Conservation (phyloP, 2,888 invertebrate genomes). For the Acrobasis repandana region DNA sequence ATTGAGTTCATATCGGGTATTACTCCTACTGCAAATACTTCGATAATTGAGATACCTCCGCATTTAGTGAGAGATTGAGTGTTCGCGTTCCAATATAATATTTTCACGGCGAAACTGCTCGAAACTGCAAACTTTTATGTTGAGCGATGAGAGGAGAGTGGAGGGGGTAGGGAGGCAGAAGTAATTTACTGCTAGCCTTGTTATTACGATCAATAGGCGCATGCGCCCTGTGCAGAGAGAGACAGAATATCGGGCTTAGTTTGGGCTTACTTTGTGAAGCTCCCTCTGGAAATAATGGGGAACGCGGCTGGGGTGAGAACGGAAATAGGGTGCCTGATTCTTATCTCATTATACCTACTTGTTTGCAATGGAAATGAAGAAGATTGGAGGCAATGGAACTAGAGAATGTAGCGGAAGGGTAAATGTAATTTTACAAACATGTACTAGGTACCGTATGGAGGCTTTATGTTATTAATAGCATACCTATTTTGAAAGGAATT, state of each 20-base stretch:
- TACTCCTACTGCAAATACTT: neutral
- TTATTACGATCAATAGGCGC: conserved; percentile 14
- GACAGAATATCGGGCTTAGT: conserved; percentile 11
- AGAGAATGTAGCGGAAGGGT: neutral
- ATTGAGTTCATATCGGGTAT: conserved; percentile 1
- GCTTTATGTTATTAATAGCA: no score
- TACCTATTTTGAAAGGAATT: no score
- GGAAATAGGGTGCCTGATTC: conserved; percentile 4
- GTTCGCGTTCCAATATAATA: neutral
- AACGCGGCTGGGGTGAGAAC: conserved; percentile 1
- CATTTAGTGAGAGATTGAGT: neutral
- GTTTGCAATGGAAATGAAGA: neutral
- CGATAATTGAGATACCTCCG: neutral
- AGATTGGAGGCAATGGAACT: neutral
- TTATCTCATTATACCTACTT: no score
- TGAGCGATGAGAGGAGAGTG: conserved; percentile 3
- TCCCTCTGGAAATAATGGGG: neutral
- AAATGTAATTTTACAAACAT: neutral
- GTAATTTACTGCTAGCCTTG: conserved; percentile 13
- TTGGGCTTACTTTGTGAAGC: conserved; percentile 13
- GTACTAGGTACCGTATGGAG: no score
- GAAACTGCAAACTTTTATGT: neutral
- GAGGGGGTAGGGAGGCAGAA: conserved; percentile 10
- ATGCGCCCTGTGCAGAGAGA: conserved; percentile 9
- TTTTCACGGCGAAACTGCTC: neutral